phyloP scores from a whole-genome alignment of 2,113 vertebrate genomes.

The Stigmatopora nigra region DNA sequence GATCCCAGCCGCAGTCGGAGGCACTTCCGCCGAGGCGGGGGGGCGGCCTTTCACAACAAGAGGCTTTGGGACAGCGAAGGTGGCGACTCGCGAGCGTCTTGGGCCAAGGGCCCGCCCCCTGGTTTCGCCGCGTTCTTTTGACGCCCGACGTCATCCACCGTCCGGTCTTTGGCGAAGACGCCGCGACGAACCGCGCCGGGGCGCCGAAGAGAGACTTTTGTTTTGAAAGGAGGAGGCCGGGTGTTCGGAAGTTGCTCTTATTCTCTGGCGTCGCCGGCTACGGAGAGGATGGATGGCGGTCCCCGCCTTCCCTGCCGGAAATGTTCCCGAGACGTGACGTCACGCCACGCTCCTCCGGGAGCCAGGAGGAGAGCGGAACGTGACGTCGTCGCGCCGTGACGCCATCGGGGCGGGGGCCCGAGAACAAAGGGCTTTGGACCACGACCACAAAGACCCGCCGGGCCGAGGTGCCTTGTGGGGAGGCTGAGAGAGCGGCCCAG shows the following conservation, averaged over 20 bases:
- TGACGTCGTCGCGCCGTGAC: not conserved
- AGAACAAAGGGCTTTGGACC: not conserved
- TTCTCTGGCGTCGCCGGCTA: not conserved
- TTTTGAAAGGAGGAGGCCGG: not conserved
- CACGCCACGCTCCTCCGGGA: constrained; percentile 59
- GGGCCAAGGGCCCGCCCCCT: not conserved
- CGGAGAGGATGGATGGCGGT: constrained; percentile 32
- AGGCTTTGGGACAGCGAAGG: too few relatives aligned
- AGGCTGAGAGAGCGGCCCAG: not conserved
- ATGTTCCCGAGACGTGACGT: constrained; percentile 60
- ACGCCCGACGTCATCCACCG: not conserved
- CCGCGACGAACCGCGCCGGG: too few relatives aligned
- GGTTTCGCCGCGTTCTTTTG: not conserved
- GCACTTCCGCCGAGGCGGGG: constrained; percentile 16
- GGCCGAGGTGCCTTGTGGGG: not conserved
- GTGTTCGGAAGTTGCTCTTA: not conserved
- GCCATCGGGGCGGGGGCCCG: not conserved
- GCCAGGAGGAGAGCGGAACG: constrained; percentile 42
- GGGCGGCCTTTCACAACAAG: constrained; percentile 37
- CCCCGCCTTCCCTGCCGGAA: constrained; percentile 68
- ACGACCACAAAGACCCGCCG: not conserved
- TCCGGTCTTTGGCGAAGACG: too few relatives aligned
- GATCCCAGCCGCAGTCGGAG: rapidly evolving
- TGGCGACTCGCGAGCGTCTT: not conserved
- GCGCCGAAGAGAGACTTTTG: constrained; percentile 21